Evolutionary conservation across 2,797 vertebrate genomes (phyloP).

Genomic region (Xerus rutilus): DNA sequence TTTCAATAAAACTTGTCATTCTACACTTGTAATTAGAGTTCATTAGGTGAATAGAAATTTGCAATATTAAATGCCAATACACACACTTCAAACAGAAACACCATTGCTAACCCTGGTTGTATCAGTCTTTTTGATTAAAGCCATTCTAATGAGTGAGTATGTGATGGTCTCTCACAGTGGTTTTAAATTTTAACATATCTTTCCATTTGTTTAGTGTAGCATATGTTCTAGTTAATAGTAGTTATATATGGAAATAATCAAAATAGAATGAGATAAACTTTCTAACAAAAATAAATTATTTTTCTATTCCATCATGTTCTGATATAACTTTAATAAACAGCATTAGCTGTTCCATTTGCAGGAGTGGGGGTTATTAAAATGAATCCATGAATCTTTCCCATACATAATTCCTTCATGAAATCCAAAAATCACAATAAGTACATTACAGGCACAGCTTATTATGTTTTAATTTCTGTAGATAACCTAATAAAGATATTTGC

Average conservation of each 20-base stretch:
- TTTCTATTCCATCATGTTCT: not conserved
- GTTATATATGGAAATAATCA: not conserved
- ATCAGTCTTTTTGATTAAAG: not conserved
- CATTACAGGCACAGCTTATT: not conserved
- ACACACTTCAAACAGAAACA: not conserved
- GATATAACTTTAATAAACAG: not conserved
- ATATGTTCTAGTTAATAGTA: not conserved
- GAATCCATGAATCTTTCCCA: not conserved
- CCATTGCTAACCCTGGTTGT: not conserved
- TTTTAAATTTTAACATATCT: not conserved
- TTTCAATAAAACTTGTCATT: not conserved
- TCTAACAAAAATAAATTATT: not conserved
- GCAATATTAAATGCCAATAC: not conserved
- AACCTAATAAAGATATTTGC: not conserved
- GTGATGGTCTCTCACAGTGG: not conserved
- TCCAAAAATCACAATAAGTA: not conserved
- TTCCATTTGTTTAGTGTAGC: not conserved
- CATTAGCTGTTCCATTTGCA: not conserved
- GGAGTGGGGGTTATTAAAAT: not conserved
- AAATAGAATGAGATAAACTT: not conserved
- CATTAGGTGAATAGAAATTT: not conserved
- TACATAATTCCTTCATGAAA: not conserved
- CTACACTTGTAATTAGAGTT: not conserved
- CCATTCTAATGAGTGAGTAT: not conserved
- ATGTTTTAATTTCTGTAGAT: constrained; percentile 24